A percentile compares a stretch with the other conserved stretches of the same genome.
phyloP scores from a whole-genome alignment of 2,888 invertebrate genomes.

The Dryobota labecula region DNA sequence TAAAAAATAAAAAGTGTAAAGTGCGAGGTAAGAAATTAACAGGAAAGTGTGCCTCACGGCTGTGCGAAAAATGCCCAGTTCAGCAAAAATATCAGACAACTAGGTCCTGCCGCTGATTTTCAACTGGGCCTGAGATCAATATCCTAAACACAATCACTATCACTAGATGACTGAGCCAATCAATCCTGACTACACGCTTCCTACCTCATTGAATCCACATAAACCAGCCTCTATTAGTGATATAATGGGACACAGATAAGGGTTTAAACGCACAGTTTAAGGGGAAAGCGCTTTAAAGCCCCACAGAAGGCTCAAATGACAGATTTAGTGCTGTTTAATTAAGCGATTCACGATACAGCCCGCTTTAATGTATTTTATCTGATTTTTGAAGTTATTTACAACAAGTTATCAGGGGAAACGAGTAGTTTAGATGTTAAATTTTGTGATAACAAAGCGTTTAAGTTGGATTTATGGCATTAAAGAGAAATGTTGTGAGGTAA shows the following conservation, averaged over 20 bases:
- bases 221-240: constrained; percentile 85
- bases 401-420: constrained; percentile 67
- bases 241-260: constrained; percentile 86
- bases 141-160: constrained; percentile 47
- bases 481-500: constrained; percentile 29
- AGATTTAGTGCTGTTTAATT: constrained; percentile 88
- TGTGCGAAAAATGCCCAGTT: no score
- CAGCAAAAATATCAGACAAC: no score
- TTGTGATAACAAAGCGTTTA: constrained; percentile 63
- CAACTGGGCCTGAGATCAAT: no score
- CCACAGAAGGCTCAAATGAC: constrained; percentile 83
- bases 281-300: constrained; percentile 80
- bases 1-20: no score
- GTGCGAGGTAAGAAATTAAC: no score
- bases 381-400: constrained; percentile 82
- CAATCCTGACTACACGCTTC: constrained; percentile 51
- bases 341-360: constrained; percentile 82
- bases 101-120: no score
- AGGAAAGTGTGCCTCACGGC: no score
- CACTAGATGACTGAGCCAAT: constrained; percentile 19
- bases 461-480: constrained; percentile 52
- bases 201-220: constrained; percentile 71
- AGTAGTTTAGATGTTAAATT: constrained; percentile 61
- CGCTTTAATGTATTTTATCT: constrained; percentile 78
- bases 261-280: constrained; percentile 81